A percentile compares a stretch with the other conserved stretches of the same genome.
Evolutionary conservation across 2,113 vertebrate species (phyloP).

Genomic region (Holacanthus passer): DNA sequence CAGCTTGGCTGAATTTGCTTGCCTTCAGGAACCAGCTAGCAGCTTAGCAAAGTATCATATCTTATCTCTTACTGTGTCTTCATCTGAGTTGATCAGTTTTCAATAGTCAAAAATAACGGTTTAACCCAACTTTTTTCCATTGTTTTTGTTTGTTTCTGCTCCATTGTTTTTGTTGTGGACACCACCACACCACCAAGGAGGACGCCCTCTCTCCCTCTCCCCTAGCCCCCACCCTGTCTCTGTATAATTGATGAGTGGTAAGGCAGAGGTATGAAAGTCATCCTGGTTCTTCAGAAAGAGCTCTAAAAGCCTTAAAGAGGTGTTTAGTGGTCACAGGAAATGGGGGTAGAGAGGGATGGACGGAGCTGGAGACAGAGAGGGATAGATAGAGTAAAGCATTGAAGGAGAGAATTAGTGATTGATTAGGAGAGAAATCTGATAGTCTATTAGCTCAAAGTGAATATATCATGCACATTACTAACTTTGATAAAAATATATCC

Average conservation of each 20-base stretch:
- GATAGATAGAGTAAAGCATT: background rate
- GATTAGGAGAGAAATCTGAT: constrained; percentile 56
- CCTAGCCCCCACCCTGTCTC: background rate
- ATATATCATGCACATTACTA: constrained; percentile 2
- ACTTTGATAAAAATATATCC: constrained; percentile 10
- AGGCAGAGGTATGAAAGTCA: constrained; percentile 66
- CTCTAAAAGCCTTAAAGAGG: constrained; percentile 75
- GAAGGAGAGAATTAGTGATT: constrained; percentile 50
- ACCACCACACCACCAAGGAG: too few species aligned
- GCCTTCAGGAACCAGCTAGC: background rate
- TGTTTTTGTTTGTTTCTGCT: constrained; percentile 38
- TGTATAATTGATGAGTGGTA: constrained; percentile 75
- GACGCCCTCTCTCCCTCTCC: background rate
- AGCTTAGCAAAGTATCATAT: background rate
- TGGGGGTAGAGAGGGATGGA: constrained; percentile 51
- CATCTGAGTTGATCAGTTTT: background rate
- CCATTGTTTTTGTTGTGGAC: constrained; percentile 36
- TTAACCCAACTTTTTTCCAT: background rate
- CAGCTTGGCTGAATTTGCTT: too few species aligned
- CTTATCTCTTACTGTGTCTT: background rate
- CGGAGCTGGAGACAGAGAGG: constrained; percentile 17
- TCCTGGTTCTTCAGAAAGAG: constrained; percentile 45
- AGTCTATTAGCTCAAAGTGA: constrained; percentile 29
- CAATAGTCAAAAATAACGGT: background rate
- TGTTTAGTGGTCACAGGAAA: constrained; percentile 78